phyloP scores from a whole-genome alignment of 2,113 vertebrate genomes.

The Parotia lawesii region DNA sequence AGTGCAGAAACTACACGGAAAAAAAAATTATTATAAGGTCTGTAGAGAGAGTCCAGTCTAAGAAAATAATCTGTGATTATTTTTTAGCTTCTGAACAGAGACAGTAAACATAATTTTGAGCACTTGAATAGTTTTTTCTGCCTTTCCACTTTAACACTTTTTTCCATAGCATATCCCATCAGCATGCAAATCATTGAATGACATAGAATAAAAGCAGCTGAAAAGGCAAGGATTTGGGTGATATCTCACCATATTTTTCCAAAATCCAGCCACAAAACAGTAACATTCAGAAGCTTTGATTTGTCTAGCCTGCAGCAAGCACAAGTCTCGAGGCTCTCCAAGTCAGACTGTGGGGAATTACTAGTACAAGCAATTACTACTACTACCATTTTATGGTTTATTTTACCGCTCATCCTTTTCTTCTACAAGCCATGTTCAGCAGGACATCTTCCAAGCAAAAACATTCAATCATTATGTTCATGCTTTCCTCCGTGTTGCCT shows the following conservation, averaged over 20 bases:
- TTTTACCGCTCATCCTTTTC: not conserved
- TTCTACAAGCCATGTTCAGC: not conserved
- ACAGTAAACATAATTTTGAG: not conserved
- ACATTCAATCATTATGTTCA: not conserved
- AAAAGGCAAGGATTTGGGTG: not conserved
- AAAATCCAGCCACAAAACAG: not conserved
- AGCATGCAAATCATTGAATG: not conserved
- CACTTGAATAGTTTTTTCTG: not conserved
- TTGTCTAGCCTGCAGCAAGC: not conserved
- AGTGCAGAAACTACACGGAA: not conserved
- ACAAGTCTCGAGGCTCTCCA: not conserved
- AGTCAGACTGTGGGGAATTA: not conserved
- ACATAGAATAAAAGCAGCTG: not conserved
- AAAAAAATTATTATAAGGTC: not conserved
- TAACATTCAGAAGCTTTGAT: not conserved
- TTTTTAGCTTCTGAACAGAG: not conserved
- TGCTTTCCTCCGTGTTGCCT: not conserved
- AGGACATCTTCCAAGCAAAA: not conserved
- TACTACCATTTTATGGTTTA: fast-evolving
- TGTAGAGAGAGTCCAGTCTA: not conserved
- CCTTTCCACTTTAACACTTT: not conserved
- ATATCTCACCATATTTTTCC: not conserved
- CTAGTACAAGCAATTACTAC: too few relatives aligned
- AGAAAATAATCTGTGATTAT: not conserved
- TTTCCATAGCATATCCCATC: not conserved